Evolutionary conservation across 2,888 invertebrate species (phyloP), one percentile per base, ranked within the genome.

Genomic region (Gymnocheta viridis): DNA sequence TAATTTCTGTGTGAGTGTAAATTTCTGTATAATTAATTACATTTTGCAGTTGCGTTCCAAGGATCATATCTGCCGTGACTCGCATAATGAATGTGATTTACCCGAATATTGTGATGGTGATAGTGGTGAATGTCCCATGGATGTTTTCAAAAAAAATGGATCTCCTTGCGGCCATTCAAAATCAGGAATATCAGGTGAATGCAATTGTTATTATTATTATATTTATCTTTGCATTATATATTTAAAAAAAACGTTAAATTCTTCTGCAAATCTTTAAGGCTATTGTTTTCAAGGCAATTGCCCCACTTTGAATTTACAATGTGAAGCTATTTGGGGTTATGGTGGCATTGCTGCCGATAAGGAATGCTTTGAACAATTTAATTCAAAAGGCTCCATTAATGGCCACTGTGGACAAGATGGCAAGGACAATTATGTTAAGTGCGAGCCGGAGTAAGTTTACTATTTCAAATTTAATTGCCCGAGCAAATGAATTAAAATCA

Each of bases 321-420:
- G 99, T 91, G 96, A 96, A 90, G 94, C 94, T 86, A 96, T 99
- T 87, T 99, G 99, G 99, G 99, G 98, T 27, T 94, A 95, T 87
- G 96, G 96, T 12, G 96, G 97, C 0, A 93, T 94, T 58, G 95
- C 96, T 0, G 98, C 96, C 2, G 97, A 98, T 90, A 94, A 94
- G 85, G 95, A 96, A 88, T 99, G 99, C 93, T 99, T 96, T 92
- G 97, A 98, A 85, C 96, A 98, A 92, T 98, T 98, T 93, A 99
- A 99, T 92, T 96, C 97, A 0, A 97, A 98, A 89, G 99, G 99
- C 12, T 96, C 97, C 62, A 96, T 97, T 87, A 98, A 96, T 87
- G 99, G 99, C 0, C 98, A 99, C 91, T 99, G 99, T 91, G 99
- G 99, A 54, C 95, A 95, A 86, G 96, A 96, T 89, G 91, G 92